A percentile compares a stretch with the other conserved stretches of the same genome.
Evolutionary conservation across 2,113 vertebrate genomes (phyloP).

Genomic region (Chunga burmeisteri): DNA sequence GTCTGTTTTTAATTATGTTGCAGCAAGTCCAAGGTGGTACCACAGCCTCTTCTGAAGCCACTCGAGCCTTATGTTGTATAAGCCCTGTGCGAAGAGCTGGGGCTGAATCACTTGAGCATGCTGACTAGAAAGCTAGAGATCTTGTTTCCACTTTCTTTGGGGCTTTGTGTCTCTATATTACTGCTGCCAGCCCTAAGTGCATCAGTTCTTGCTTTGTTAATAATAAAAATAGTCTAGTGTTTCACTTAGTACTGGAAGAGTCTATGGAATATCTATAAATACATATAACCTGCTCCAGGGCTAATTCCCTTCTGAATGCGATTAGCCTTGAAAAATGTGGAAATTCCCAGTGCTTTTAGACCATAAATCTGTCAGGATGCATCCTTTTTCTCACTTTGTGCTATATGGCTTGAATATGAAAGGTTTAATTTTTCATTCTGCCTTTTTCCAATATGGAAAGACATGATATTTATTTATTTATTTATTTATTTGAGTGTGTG

Average conservation of each 20-base stretch:
- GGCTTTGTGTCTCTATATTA: neutral
- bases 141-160: neutral
- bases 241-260: neutral
- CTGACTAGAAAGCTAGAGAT: neutral
- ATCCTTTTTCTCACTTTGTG: neutral
- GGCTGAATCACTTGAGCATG: neutral
- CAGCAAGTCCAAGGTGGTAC: neutral
- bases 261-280: neutral
- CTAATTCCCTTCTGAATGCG: neutral
- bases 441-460: neutral
- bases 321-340: neutral
- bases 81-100: neutral
- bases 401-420: conserved; percentile 2
- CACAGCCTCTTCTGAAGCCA: neutral
- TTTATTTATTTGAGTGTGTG: neutral
- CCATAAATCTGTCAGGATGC: conserved; percentile 14
- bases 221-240: neutral
- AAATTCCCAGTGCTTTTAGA: conserved; percentile 23
- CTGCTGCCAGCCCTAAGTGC: neutral
- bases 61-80: fast-evolving
- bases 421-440: neutral
- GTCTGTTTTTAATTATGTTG: neutral
- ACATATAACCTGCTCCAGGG: neutral
- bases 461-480: neutral
- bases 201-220: neutral